Base-by-base conservation (phyloP, 2,113 vertebrate species). In the Panthera tigris region DNA sequence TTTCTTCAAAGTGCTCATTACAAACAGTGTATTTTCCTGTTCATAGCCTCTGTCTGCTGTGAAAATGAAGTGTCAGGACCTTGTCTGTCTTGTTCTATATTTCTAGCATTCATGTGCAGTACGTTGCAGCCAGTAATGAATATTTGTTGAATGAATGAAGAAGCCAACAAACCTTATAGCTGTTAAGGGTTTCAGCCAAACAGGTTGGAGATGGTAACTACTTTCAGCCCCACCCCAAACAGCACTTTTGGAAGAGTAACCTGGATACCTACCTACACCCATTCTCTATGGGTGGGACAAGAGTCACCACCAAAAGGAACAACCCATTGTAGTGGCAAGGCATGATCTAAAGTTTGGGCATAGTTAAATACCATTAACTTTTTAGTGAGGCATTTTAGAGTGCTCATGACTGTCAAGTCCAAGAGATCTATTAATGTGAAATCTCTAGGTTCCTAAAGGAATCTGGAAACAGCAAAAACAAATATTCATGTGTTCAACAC, bases 71-170 rank as follows among this genome's bases (percentile, higher is more conserved):
- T 61, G 25, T 93, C 50, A 80, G 66, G 80, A 91, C n/a, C 68
- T 95, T 15, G 50, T 55, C n/a, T 65, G 31, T 89, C 78, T 86
- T 86, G 76, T 82, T 65, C 52, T 79, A 48, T 68, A 78, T 89
- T 86, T 94, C 80, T 15, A 74, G 48, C 36, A 85, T 23, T 52
- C 68, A 1, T 19, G 23, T 31, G 68, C 9, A 69, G 65, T 50
- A 81, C 23, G 29, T 7, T 52, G 31, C 73, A 92, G 55, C 36
- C 86, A 87, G 50, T 96, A 83, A 80, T 88, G 78, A 91, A 21
- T 76, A 68, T 19, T 39, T 97, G 76, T 69, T 71, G 76, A 92
- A 36, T 16, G 65, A 93, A 80, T 96, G 95, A 95, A 96, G 86
- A 96, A 96, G 93, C 9, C 61, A 87, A 27, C 2, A 80, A 57